Percentiles rank a stretch among this genome's conserved stretches.
Conservation (phyloP, 1,140 invertebrate species). For the Glossosoma conforme region DNA sequence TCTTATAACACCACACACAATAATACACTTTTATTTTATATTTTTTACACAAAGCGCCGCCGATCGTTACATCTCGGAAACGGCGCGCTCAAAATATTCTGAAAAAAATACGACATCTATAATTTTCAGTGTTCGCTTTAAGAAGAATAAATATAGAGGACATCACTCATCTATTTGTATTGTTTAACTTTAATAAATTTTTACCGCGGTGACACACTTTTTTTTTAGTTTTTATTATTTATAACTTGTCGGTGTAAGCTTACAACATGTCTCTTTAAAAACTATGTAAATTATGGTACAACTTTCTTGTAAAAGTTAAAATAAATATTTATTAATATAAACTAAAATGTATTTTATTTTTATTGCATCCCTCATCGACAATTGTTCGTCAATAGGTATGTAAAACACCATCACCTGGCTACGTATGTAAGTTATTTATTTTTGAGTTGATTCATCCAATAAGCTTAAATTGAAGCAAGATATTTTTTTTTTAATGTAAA, state of each 20-base stretch:
- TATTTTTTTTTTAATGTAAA: no score
- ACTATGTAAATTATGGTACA: conserved; percentile 32
- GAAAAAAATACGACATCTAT: conserved; percentile 1
- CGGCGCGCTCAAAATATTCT: conserved; percentile 4
- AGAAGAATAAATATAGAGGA: conserved; percentile 6
- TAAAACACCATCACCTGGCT: not conserved
- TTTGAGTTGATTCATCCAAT: not conserved
- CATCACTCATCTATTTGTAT: conserved; percentile 20
- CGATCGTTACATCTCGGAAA: conserved; percentile 1
- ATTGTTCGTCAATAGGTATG: not conserved
- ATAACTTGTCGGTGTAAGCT: conserved; percentile 16
- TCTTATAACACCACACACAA: conserved; percentile 4
- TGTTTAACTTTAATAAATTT: conserved; percentile 14
- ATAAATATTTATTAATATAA: conserved; percentile 33
- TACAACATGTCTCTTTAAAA: conserved; percentile 23
- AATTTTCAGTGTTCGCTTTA: conserved; percentile 4
- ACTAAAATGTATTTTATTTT: conserved; percentile 9
- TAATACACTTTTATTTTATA: conserved; percentile 21
- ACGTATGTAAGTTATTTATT: not conserved
- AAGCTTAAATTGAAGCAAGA: no score
- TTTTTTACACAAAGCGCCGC: conserved; percentile 3
- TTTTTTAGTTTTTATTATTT: conserved; percentile 21
- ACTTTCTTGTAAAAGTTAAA: conserved; percentile 31
- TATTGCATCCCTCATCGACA: not conserved
- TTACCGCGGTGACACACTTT: conserved; percentile 20